These are phyloP conservation scores for Drosophila phalerata DNA, from an alignment of 2,888 invertebrate species.

Conservation along the genomic window DNA sequence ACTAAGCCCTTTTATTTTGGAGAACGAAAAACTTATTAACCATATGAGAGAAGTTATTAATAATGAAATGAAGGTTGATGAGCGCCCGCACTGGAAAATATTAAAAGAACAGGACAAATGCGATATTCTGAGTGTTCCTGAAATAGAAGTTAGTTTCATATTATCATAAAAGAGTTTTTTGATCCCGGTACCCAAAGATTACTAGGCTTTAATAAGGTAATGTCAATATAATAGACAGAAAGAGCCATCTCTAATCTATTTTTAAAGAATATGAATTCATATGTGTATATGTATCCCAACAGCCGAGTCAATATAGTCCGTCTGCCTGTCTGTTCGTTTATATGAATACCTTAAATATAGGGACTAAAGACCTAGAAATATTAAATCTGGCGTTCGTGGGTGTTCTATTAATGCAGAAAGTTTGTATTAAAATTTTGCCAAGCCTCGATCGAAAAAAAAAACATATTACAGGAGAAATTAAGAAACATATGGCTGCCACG, in stretches of 20 bases:
- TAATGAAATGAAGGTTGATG: constrained; percentile 49
- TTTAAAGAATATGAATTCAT: neutral
- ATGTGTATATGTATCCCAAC: too few relatives aligned
- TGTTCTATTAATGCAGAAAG: too few relatives aligned
- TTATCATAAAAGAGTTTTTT: neutral
- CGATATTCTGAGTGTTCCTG: constrained; percentile 79
- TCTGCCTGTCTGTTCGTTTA: too few relatives aligned
- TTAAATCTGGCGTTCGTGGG: too few relatives aligned
- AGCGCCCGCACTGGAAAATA: constrained; percentile 80
- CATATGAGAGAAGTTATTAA: constrained; percentile 61
- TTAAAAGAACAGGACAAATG: constrained; percentile 78
- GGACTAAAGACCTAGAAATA: too few relatives aligned
- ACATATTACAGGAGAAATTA: too few relatives aligned
- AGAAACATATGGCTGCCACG: too few relatives aligned
- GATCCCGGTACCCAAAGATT: neutral
- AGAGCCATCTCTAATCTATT: neutral
- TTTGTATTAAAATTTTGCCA: too few relatives aligned
- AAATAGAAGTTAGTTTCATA: constrained; percentile 69
- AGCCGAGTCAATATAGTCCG: too few relatives aligned
- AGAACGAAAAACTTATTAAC: constrained; percentile 72
- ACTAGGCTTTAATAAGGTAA: neutral
- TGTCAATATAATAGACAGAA: neutral
- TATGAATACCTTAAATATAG: too few relatives aligned
- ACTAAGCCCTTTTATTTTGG: constrained; percentile 74
- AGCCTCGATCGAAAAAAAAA: too few relatives aligned